phyloP scores from a whole-genome alignment of 2,888 invertebrate genomes.

The Tipula unca region DNA sequence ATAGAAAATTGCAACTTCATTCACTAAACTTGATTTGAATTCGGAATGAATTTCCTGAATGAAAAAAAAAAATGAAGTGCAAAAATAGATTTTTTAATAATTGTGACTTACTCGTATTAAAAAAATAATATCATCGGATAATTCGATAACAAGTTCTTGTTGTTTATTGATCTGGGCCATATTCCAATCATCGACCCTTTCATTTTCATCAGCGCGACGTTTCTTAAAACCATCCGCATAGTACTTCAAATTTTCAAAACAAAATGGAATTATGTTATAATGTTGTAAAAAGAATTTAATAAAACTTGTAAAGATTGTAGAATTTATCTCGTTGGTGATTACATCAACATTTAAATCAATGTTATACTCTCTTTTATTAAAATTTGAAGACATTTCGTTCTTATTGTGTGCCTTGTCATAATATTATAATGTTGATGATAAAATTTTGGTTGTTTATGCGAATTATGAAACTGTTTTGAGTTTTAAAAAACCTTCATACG shows the following conservation, averaged over 20 bases:
- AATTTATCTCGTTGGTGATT: slow-evolving; percentile 2
- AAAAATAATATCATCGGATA: neutral
- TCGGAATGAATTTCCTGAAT: neutral
- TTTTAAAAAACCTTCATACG: neutral
- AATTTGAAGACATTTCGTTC: neutral
- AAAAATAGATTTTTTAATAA: neutral
- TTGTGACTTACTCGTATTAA: neutral
- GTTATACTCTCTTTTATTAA: neutral
- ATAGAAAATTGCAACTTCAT: neutral
- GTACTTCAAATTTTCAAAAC: neutral
- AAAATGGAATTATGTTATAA: neutral
- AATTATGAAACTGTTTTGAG: neutral
- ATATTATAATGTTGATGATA: neutral
- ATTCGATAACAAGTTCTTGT: neutral
- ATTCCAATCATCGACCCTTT: neutral
- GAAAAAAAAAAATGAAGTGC: neutral
- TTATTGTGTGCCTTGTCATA: neutral
- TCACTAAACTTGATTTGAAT: neutral
- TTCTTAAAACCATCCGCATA: neutral
- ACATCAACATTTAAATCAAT: neutral
- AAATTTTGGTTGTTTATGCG: neutral
- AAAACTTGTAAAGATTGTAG: neutral
- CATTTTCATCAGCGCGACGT: neutral
- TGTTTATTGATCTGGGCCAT: neutral
- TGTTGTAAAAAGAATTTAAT: neutral